Percentiles rank a stretch among this genome's conserved stretches.
Conservation (phyloP, 2,888 invertebrate genomes). For the Lepidochrysops patricia region DNA sequence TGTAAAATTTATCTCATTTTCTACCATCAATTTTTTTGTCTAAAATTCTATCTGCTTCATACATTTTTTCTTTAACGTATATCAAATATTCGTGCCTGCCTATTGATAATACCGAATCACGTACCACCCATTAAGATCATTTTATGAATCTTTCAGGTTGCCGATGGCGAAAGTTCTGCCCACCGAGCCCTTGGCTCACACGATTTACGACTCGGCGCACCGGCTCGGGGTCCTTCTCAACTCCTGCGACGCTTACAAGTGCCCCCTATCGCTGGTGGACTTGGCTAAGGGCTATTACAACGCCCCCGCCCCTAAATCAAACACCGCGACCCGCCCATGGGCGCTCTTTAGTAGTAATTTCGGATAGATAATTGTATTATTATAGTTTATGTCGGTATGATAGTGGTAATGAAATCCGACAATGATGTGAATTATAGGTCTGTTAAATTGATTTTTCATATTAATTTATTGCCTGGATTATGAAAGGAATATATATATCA, state of each 20-base stretch:
- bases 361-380: conserved; percentile 25
- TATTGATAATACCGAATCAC: background rate
- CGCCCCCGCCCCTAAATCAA: conserved; percentile 47
- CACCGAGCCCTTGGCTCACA: conserved; percentile 78
- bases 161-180: conserved; percentile 77
- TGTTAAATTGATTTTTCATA: background rate
- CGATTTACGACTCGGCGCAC: conserved; percentile 79
- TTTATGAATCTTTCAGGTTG: conserved; percentile 76
- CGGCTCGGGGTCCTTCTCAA: conserved; percentile 47
- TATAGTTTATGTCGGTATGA: background rate
- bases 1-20: too few relatives aligned
- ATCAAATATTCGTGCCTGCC: background rate
- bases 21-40: too few relatives aligned
- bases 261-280: conserved; percentile 82
- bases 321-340: conserved; percentile 48
- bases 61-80: too few relatives aligned
- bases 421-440: background rate
- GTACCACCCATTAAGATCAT: background rate
- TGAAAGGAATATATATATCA: too few relatives aligned
- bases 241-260: conserved; percentile 76
- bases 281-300: conserved; percentile 78
- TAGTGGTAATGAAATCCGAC: background rate
- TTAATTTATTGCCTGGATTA: background rate
- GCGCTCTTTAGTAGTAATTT: conserved; percentile 49
- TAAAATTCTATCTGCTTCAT: too few relatives aligned